phyloP scores from a whole-genome alignment of 2,113 vertebrate genomes.

The Triplophysa dalaica region DNA sequence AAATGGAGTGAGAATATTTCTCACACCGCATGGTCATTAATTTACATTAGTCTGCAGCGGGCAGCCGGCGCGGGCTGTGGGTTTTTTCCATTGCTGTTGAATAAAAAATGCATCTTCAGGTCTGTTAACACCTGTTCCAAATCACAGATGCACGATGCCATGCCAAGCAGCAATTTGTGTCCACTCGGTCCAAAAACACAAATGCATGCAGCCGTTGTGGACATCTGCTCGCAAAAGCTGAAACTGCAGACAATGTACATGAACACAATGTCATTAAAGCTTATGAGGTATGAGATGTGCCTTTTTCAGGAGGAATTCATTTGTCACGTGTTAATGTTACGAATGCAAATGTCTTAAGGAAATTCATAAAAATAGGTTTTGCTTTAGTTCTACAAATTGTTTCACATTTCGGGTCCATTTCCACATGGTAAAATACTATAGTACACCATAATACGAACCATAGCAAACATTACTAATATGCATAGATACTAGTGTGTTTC shows the following conservation, averaged over 20 bases:
- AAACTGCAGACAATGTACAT: slow-evolving; percentile 31
- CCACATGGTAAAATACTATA: too few relatives aligned
- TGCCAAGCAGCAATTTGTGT: slow-evolving; percentile 61
- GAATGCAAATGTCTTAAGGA: not conserved
- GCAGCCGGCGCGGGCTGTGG: slow-evolving; percentile 33
- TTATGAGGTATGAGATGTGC: not conserved
- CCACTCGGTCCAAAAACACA: slow-evolving; percentile 55
- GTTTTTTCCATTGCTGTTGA: slow-evolving; percentile 43
- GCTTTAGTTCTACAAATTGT: not conserved
- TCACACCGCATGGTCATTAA: slow-evolving; percentile 38
- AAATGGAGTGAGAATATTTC: slow-evolving; percentile 30
- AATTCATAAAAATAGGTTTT: too few relatives aligned
- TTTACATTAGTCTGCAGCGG: slow-evolving; percentile 47
- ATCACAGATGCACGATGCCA: slow-evolving; percentile 55
- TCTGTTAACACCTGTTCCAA: slow-evolving; percentile 58
- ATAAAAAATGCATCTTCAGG: slow-evolving; percentile 55
- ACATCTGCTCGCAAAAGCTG: slow-evolving; percentile 51
- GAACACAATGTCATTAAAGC: slow-evolving; percentile 36
- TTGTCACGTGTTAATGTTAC: not conserved
- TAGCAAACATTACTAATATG: too few relatives aligned
- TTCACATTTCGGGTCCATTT: too few relatives aligned
- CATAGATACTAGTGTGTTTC: too few relatives aligned
- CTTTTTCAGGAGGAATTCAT: slow-evolving; percentile 26
- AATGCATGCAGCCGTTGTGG: slow-evolving; percentile 29
- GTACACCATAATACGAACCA: too few relatives aligned